Percentiles rank a stretch among this genome's conserved stretches.
Conservation (phyloP, 2,113 vertebrate species). For the Brachyistius frenatus region DNA sequence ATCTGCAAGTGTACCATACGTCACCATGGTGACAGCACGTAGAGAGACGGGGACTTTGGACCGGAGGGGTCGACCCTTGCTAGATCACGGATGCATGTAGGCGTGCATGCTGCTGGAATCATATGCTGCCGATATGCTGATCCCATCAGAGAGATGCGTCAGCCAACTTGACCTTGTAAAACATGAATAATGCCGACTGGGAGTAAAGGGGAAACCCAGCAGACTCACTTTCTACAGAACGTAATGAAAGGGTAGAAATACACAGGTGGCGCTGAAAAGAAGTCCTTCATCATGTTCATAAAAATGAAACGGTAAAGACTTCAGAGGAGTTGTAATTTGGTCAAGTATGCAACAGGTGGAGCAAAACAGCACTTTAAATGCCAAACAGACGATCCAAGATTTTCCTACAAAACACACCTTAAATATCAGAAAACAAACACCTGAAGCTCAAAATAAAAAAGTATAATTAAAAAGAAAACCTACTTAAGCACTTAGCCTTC, state of each 20-base stretch:
- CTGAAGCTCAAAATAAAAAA: no score
- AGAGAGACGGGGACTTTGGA: constrained; percentile 57
- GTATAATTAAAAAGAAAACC: no score
- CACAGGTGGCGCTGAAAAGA: no score
- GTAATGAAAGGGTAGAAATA: neutral
- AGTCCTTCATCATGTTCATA: no score
- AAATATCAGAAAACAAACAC: no score
- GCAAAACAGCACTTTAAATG: no score
- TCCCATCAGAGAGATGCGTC: constrained; percentile 2
- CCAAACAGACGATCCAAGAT: no score
- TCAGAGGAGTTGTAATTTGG: no score
- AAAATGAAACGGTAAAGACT: no score
- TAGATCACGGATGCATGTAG: constrained; percentile 45
- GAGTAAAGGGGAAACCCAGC: neutral
- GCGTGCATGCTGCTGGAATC: constrained; percentile 25
- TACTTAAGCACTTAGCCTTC: no score
- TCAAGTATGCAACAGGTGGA: no score
- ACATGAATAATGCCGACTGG: neutral
- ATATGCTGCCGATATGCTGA: constrained; percentile 26
- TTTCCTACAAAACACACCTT: no score
- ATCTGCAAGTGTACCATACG: constrained; percentile 18
- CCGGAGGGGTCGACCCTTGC: constrained; percentile 22
- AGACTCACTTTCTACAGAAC: neutral
- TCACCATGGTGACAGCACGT: constrained; percentile 60
- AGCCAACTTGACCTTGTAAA: neutral